Base-by-base conservation (phyloP, 1,140 invertebrate genomes). In the Drosophila repleta region DNA sequence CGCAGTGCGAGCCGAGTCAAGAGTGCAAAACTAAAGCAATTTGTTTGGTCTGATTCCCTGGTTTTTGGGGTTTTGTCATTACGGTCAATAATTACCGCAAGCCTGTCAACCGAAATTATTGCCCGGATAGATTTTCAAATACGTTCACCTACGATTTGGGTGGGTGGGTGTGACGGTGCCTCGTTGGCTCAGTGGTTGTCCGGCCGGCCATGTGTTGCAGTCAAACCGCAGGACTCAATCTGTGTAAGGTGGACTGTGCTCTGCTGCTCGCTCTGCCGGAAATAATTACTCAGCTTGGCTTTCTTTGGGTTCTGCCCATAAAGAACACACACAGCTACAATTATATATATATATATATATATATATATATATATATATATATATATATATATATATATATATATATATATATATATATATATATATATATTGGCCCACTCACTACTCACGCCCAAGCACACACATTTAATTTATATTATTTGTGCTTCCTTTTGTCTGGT, bases 1-100 rank as follows among this genome's bases (percentile, higher is more conserved):
- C 43, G 58, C 26, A 66, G 35, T 46, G 13, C 24, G 6, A 29
- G 6, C 2, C 32, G 37, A 53, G 62, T 71, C 68, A 71, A 49
- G 53, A 58, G 32, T 49, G 37, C 32, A 80, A 78, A 82, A 82
- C 79, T 75, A 79, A 82, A 83, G 81, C 79, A 83, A 83, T 84
- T 83, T 83, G 80, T 84, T 62, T 32, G 62, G 60, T 52, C 65
- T 57, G 64, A 43, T 51, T 64, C 49, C 45, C 58, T 56, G 48
- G 63, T 57, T 58, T 49, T 46, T 61, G 71, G 83, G 65, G 83
- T 82, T 87, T 88, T 88, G 82, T 87, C 83, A 88, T 89, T 89
- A 88, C 76, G 84, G 84, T 88, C 84, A 88, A 88, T 88, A 88
- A 88, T 88, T 88, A 89, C 83, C 84, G 79, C 83, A 89, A 79